Evolutionary conservation across 2,888 invertebrate species (phyloP).

Genomic region (Drosophila birchii): DNA sequence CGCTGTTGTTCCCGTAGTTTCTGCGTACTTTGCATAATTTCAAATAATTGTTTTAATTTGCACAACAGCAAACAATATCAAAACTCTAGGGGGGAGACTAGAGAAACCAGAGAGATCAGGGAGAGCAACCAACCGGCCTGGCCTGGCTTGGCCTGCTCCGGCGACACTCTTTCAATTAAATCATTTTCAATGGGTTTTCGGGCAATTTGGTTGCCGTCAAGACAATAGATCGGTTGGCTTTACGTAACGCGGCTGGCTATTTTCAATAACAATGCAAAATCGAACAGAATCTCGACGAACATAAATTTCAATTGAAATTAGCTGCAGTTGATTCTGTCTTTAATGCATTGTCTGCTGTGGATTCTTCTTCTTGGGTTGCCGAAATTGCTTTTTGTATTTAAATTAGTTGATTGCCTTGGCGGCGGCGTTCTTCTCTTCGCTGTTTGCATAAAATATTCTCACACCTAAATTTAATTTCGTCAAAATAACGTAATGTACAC

Average conservation of each 20-base stretch:
- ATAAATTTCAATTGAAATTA: constrained; percentile 66
- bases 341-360: constrained; percentile 62
- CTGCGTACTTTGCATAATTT: constrained; percentile 75
- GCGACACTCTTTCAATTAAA: constrained; percentile 57
- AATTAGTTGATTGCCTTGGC: constrained; percentile 73
- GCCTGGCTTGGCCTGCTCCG: constrained; percentile 42
- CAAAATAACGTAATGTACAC: constrained; percentile 43
- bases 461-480: constrained; percentile 65
- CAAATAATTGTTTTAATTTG: constrained; percentile 73
- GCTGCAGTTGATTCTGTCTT: constrained; percentile 49
- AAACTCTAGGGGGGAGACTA: constrained; percentile 31
- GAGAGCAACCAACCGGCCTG: constrained; percentile 31
- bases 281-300: constrained; percentile 56
- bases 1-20: constrained; percentile 47
- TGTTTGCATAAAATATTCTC: constrained; percentile 56
- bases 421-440: constrained; percentile 10
- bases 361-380: constrained; percentile 42
- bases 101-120: constrained; percentile 35
- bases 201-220: constrained; percentile 39
- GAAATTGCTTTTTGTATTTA: constrained; percentile 69
- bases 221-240: constrained; percentile 30
- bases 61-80: constrained; percentile 68
- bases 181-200: constrained; percentile 58
- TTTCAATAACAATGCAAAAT: constrained; percentile 66
- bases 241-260: constrained; percentile 29